A percentile compares a stretch with the other conserved stretches of the same genome.
These are phyloP conservation scores for Aurelia aurita DNA, from an alignment of 30 jellyfish, hydroid and myxozoan genomes.

Conservation along the genomic window DNA sequence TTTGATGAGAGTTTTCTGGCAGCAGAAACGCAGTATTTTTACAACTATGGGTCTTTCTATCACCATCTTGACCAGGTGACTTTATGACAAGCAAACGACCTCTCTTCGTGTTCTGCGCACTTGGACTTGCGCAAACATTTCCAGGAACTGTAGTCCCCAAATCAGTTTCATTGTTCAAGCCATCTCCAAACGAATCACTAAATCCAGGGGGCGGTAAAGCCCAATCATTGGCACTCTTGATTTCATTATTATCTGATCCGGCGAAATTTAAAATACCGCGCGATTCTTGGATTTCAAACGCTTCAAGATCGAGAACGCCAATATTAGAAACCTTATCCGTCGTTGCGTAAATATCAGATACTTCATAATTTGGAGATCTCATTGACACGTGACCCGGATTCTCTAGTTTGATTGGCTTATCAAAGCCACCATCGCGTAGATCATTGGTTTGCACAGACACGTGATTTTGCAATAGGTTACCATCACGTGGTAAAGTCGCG, in stretches of 20 bases:
- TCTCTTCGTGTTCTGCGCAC: not conserved
- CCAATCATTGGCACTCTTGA: not conserved
- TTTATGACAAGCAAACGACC: conserved; percentile 17
- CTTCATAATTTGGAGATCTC: conserved; percentile 54
- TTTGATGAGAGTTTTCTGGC: too few species aligned
- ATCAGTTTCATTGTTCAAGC: not conserved
- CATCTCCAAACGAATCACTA: not conserved
- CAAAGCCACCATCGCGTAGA: conserved; percentile 22
- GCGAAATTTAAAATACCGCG: not conserved
- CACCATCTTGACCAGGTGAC: not conserved
- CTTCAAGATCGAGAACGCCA: conserved; percentile 9
- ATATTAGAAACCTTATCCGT: conserved; percentile 44
- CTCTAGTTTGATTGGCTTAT: conserved; percentile 23
- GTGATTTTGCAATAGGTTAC: conserved; percentile 57
- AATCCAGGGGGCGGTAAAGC: too few species aligned
- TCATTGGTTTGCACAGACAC: conserved; percentile 80
- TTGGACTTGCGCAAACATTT: not conserved
- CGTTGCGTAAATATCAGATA: conserved; percentile 43
- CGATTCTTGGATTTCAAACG: conserved; percentile 2
- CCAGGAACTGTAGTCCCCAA: not conserved
- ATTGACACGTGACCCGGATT: conserved; percentile 73
- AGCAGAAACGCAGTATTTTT: too few species aligned
- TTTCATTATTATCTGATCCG: too few species aligned
- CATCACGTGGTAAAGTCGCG: conserved; percentile 13
- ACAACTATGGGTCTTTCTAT: too few species aligned